Percentiles rank a stretch among this genome's conserved stretches.
Evolutionary conservation across 1,140 invertebrate genomes (phyloP).

Genomic region (Mya arenaria): DNA sequence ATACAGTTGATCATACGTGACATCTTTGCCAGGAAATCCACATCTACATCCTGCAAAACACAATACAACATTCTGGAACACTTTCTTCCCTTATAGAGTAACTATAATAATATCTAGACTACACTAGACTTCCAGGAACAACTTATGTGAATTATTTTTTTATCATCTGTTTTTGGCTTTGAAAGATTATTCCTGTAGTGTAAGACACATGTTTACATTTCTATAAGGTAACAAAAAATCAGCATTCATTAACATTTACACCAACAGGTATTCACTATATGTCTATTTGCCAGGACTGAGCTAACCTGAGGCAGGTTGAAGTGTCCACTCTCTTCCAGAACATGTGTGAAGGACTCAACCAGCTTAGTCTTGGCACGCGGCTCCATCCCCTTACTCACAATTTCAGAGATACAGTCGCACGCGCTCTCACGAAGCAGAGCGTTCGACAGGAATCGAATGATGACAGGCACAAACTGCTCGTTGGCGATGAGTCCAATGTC

Average conservation of each 20-base stretch:
- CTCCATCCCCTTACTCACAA: slow-evolving; percentile 85
- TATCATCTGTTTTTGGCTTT: too few relatives aligned
- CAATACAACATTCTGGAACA: too few relatives aligned
- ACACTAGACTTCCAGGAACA: too few relatives aligned
- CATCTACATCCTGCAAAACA: slow-evolving; percentile 83
- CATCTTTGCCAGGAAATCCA: slow-evolving; percentile 83
- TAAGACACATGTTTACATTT: too few relatives aligned
- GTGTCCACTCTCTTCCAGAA: slow-evolving; percentile 81
- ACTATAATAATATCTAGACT: too few relatives aligned
- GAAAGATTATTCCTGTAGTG: too few relatives aligned
- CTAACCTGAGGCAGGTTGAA: slow-evolving; percentile 78
- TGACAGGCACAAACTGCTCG: slow-evolving; percentile 83
- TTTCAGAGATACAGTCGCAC: slow-evolving; percentile 84
- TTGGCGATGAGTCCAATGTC: slow-evolving; percentile 85
- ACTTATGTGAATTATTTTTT: too few relatives aligned
- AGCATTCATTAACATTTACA: too few relatives aligned
- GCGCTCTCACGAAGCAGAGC: slow-evolving; percentile 81
- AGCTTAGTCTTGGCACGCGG: slow-evolving; percentile 83
- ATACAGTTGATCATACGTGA: slow-evolving; percentile 83
- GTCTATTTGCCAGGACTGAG: too few relatives aligned
- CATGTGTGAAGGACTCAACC: slow-evolving; percentile 83
- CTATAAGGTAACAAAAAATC: too few relatives aligned
- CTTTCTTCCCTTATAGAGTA: too few relatives aligned
- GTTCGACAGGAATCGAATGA: slow-evolving; percentile 81
- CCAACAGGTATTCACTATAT: too few relatives aligned